Evolutionary conservation across 2,888 invertebrate species (phyloP).

Genomic region (Rotaria socialis): DNA sequence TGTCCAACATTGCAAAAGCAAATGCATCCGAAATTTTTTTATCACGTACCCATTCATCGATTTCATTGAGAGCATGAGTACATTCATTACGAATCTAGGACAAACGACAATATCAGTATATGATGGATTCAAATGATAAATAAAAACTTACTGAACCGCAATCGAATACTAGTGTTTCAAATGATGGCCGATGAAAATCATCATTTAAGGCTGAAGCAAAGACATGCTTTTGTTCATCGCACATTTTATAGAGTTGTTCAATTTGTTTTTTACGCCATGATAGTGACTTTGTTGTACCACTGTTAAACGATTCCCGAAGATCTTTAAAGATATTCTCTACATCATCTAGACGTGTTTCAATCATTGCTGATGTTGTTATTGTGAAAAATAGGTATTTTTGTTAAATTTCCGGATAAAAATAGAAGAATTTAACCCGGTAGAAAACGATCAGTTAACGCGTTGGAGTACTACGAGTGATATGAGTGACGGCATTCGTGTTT

Average conservation of each 20-base stretch:
- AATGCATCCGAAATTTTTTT: constrained; percentile 57
- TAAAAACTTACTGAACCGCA: background rate
- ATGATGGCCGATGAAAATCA: constrained; percentile 69
- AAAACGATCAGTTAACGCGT: background rate
- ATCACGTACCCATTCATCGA: constrained; percentile 75
- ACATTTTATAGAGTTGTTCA: constrained; percentile 70
- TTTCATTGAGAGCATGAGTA: constrained; percentile 64
- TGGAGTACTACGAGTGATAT: background rate
- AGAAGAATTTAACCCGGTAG: no score
- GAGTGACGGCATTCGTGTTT: background rate
- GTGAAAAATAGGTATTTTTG: background rate
- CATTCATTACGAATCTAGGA: background rate
- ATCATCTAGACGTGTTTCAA: background rate
- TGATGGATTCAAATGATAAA: no score
- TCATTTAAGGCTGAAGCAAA: constrained; percentile 72
- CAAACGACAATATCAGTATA: background rate
- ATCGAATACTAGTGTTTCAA: background rate
- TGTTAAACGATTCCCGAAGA: constrained; percentile 66
- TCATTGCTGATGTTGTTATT: background rate
- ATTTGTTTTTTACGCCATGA: constrained; percentile 78
- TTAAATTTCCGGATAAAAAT: background rate
- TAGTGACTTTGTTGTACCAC: constrained; percentile 74
- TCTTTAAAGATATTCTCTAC: background rate
- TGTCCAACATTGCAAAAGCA: constrained; percentile 52
- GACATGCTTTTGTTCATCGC: constrained; percentile 73